Conservation (phyloP, 35 echinoderm and acorn worm species). For the Heliocidaris erythrogramma region DNA sequence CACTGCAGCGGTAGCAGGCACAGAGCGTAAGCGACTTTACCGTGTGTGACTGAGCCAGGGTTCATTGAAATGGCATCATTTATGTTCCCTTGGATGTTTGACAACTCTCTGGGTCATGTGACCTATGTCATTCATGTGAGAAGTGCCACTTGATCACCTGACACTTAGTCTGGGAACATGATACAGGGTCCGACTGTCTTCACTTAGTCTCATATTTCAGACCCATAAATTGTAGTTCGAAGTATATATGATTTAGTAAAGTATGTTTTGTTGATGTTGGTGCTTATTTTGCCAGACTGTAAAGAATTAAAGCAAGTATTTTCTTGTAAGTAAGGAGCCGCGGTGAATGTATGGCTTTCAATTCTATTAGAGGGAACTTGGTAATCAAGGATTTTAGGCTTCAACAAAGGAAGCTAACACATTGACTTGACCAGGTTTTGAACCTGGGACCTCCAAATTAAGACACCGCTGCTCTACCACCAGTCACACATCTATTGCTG, state of each 20-base stretch:
- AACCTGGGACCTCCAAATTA: too few relatives aligned
- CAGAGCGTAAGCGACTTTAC: not conserved
- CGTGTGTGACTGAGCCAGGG: not conserved
- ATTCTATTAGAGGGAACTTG: too few relatives aligned
- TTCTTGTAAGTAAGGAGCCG: too few relatives aligned
- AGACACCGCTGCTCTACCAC: too few relatives aligned
- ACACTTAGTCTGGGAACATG: not conserved
- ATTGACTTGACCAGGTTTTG: too few relatives aligned
- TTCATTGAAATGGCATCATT: not conserved
- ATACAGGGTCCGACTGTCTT: not conserved
- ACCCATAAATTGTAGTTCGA: not conserved
- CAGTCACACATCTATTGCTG: too few relatives aligned
- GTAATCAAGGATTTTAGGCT: too few relatives aligned
- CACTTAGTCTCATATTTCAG: not conserved
- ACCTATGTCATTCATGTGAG: constrained; percentile 10
- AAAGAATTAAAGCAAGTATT: not conserved
- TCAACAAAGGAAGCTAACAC: too few relatives aligned
- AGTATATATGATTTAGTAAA: not conserved
- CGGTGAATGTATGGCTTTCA: too few relatives aligned
- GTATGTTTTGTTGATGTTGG: not conserved
- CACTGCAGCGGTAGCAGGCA: not conserved
- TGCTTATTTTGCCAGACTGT: not conserved
- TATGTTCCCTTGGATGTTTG: not conserved
- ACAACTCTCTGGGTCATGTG: not conserved
- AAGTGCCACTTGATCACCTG: constrained; percentile 1